Percentiles rank a stretch among this genome's conserved stretches.
Conservation (phyloP, 2,797 vertebrate genomes). For the Falco cherrug region DNA sequence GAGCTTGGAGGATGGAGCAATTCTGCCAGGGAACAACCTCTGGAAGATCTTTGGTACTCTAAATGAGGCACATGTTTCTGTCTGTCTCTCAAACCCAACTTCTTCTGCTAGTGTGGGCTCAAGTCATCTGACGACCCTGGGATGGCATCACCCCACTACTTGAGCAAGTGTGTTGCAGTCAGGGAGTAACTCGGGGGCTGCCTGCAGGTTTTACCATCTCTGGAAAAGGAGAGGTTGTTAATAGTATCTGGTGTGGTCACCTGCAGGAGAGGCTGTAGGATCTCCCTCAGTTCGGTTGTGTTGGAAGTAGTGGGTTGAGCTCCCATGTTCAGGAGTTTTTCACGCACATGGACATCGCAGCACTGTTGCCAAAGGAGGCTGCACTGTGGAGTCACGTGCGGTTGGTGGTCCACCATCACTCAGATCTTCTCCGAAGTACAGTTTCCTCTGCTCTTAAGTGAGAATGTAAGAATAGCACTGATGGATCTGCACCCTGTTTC, state of each 20-base stretch:
- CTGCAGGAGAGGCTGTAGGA: not conserved
- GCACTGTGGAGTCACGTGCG: rapidly evolving
- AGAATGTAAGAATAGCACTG: not conserved
- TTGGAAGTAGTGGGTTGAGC: not conserved
- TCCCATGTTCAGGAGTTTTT: not conserved
- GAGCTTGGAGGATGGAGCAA: not conserved
- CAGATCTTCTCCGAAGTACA: not conserved
- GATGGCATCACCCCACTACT: not conserved
- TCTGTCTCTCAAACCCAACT: not conserved
- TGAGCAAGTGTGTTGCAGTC: not conserved
- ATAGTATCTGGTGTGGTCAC: not conserved
- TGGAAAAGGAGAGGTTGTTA: not conserved
- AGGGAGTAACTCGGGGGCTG: not conserved
- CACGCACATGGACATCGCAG: rapidly evolving
- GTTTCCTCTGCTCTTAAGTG: not conserved
- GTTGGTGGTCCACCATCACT: not conserved
- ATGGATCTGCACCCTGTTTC: not conserved
- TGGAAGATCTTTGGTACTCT: not conserved
- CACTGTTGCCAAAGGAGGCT: not conserved
- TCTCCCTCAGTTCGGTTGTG: not conserved
- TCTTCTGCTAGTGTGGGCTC: not conserved
- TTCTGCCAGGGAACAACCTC: not conserved
- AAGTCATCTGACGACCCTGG: not conserved
- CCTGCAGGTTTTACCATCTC: not conserved
- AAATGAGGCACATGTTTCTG: not conserved